Evolutionary conservation across 92 coral and sea anemone genomes (phyloP), one percentile per base, ranked within the genome.

Genomic region (Zoanthus sansibaricus): DNA sequence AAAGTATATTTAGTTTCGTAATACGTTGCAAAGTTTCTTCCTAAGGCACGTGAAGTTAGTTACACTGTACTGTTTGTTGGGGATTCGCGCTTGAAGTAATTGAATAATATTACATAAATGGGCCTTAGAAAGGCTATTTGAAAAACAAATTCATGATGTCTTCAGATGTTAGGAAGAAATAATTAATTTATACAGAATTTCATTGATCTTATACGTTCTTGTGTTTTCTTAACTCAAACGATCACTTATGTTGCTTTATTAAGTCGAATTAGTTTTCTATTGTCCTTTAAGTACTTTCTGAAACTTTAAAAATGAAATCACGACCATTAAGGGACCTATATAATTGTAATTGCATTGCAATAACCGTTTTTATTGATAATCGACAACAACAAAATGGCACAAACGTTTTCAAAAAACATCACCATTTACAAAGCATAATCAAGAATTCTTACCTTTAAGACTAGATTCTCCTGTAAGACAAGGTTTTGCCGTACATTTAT

Each of bases 311-410:
- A 67, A 20, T 30, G 72, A 67, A 20, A 5, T 25, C 13, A 15
- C 16, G 74, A 31, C 3, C 74, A 9, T 69, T 69, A 69, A 30
- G 11, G 16, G 46, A 69, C 31, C 37, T 69, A 33, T 10, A 9
- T 31, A 69, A 69, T 69, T 14, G 10, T 69, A 69, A 69, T 69
- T 69, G 31, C n/a, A 33, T 44, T 7, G 74, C 74, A 69, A 69
- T 30, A 30, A 33, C 25, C 14, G 20, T 31, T 69, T 17, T 69
- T 7, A 69, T 69, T 69, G 31, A 75, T 75, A 51, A 51, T 20
- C 49, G 61, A 9, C 51, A 11, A 9, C 51, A 11, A 30, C 4
- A 33, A 25, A 76, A 49, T 7, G 12, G 55, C 8, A 8, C 16
- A 17, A 62, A 20, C 25, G 21, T 5, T 20, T 5, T 10, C 1